These are phyloP conservation scores for Drosophila paranaensis DNA, from an alignment of 2,888 invertebrate species.

Conservation along the genomic window DNA sequence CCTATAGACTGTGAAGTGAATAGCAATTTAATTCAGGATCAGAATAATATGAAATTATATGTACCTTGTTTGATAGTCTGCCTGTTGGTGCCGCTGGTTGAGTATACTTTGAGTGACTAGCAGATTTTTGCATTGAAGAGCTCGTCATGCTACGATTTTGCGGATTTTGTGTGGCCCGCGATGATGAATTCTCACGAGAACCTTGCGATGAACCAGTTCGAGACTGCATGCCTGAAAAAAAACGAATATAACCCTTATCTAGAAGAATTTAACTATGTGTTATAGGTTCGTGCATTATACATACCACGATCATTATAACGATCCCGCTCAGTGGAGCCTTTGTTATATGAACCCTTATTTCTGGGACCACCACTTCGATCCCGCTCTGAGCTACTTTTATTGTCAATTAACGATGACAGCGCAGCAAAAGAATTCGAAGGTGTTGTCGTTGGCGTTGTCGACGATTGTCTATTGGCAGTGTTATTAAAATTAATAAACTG, in stretches of 20 bases:
- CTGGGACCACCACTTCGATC: conserved; percentile 81
- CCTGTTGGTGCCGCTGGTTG: conserved; percentile 74
- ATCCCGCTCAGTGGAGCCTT: conserved; percentile 83
- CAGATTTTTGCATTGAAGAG: conserved; percentile 82
- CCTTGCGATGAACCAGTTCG: conserved; percentile 87
- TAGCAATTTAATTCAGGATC: not conserved
- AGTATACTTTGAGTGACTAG: conserved; percentile 83
- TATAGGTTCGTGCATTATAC: not conserved
- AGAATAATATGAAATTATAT: not conserved
- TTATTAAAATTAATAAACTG: conserved; percentile 79
- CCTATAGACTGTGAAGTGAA: conserved; percentile 30
- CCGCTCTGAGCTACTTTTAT: conserved; percentile 65
- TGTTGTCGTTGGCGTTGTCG: conserved; percentile 72
- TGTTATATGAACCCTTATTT: conserved; percentile 83
- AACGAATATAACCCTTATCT: not conserved
- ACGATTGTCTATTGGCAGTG: conserved; percentile 52
- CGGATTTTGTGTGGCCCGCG: conserved; percentile 72
- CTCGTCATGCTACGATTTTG: conserved; percentile 72
- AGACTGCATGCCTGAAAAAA: conserved; percentile 84
- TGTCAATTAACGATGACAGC: conserved; percentile 77
- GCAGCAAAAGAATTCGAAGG: conserved; percentile 83
- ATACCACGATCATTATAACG: conserved; percentile 78
- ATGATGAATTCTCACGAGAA: conserved; percentile 84
- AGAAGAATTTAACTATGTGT: not conserved
- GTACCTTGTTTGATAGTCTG: conserved; percentile 69